These are phyloP conservation scores for Drosophila planitibia DNA, from an alignment of 2,888 invertebrate genomes.

Conservation along the genomic window DNA sequence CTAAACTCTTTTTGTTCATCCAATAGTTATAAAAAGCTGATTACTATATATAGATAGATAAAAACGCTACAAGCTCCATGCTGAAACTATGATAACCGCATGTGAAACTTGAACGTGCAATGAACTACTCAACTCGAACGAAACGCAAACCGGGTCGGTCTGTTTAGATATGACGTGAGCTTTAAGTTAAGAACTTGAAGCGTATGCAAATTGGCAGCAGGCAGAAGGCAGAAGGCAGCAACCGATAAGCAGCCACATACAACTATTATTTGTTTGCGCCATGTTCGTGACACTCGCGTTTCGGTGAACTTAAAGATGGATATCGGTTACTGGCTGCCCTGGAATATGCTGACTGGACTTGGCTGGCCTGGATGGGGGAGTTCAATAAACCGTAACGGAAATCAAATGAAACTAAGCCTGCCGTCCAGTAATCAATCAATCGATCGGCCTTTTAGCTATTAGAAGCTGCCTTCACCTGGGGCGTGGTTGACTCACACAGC, in stretches of 20 bases:
- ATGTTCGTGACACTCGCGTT: neutral
- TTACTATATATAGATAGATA: neutral
- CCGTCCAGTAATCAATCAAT: constrained; percentile 54
- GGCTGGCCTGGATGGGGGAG: neutral
- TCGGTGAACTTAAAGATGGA: neutral
- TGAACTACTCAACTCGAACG: constrained; percentile 30
- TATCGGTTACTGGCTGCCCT: constrained; percentile 1
- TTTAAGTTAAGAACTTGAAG: constrained; percentile 44
- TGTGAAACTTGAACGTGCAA: constrained; percentile 18
- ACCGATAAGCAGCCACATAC: constrained; percentile 43
- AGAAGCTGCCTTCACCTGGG: constrained; percentile 32
- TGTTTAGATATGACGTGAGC: constrained; percentile 38
- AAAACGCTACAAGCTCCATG: neutral
- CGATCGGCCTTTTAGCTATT: constrained; percentile 41
- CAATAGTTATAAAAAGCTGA: neutral
- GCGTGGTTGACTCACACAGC: constrained; percentile 42
- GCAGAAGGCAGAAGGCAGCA: constrained; percentile 8
- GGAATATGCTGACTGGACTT: neutral
- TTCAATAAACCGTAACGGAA: constrained; percentile 34
- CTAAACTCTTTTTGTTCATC: neutral
- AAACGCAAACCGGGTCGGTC: constrained; percentile 42
- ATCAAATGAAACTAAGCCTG: constrained; percentile 25
- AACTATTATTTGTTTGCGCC: neutral
- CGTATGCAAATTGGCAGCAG: constrained; percentile 63
- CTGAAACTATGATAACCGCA: neutral